phyloP scores from a whole-genome alignment of 2,113 vertebrate genomes.

The Rostratula benghalensis region DNA sequence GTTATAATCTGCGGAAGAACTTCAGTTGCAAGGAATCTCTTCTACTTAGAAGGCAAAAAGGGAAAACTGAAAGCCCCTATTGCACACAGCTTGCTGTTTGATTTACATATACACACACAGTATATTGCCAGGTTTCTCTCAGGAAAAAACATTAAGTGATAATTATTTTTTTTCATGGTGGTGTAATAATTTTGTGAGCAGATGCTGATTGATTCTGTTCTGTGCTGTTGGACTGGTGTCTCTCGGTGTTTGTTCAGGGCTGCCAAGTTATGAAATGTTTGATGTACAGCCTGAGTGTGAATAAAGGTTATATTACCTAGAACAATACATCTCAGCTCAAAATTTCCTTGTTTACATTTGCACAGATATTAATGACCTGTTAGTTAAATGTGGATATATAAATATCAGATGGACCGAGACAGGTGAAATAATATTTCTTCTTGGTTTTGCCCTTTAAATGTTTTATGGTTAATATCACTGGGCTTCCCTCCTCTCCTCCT shows the following conservation, averaged over 20 bases:
- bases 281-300: conserved; percentile 15
- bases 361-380: conserved; percentile 15
- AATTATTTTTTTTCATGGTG: not conserved
- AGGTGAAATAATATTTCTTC: not conserved
- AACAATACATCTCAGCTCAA: not conserved
- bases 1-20: not conserved
- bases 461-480: not conserved
- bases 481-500: not conserved
- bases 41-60: not conserved
- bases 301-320: conserved; percentile 45
- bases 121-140: not conserved
- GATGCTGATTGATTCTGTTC: not conserved
- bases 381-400: conserved; percentile 14
- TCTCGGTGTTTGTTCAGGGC: not conserved
- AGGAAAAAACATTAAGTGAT: not conserved
- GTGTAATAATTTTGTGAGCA: not conserved
- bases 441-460: not conserved
- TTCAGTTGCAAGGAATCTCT: not conserved
- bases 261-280: conserved; percentile 51
- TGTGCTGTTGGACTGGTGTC: not conserved
- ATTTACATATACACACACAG: too few species aligned
- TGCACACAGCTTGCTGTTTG: not conserved
- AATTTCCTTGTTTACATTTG: conserved; percentile 33
- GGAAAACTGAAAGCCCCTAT: not conserved
- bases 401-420: conserved; percentile 23